These are phyloP conservation scores for Cryptoblepharus egeriae DNA, from an alignment of 2,797 vertebrate genomes.

Conservation along the genomic window DNA sequence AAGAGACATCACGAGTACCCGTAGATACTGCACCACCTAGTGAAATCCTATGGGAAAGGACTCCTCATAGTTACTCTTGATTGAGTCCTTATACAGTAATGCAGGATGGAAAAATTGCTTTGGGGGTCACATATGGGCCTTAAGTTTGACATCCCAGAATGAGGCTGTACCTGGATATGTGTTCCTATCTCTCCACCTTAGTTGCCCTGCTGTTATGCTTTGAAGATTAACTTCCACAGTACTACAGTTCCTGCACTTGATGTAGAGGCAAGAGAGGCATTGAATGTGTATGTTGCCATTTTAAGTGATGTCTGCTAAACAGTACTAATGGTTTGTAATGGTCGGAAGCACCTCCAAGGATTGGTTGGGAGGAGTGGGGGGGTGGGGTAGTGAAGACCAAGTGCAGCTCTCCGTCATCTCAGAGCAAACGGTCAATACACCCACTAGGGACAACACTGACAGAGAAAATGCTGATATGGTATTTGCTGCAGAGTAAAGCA, in stretches of 20 bases:
- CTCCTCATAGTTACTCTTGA: no score
- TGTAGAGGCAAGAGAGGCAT: neutral
- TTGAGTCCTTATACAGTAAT: no score
- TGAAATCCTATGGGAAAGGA: no score
- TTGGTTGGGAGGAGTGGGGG: neutral
- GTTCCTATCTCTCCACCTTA: neutral
- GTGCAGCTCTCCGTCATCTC: neutral
- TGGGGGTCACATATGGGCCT: no score
- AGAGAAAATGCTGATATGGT: neutral
- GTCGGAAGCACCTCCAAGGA: neutral
- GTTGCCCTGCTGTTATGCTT: neutral
- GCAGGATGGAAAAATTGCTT: no score
- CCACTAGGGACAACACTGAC: neutral
- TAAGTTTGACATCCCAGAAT: no score
- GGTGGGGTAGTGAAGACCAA: neutral
- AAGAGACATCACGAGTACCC: no score
- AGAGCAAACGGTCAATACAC: conserved; percentile 16
- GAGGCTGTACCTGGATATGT: neutral
- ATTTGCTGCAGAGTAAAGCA: neutral
- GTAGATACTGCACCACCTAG: no score
- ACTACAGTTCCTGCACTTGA: neutral
- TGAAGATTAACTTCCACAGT: neutral
- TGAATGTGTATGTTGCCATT: neutral
- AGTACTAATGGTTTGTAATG: neutral
- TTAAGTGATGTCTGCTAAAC: neutral